A percentile compares a stretch with the other conserved stretches of the same genome.
These are phyloP conservation scores for Cyclopterus lumpus DNA, from an alignment of 2,797 vertebrate species.

Conservation along the genomic window DNA sequence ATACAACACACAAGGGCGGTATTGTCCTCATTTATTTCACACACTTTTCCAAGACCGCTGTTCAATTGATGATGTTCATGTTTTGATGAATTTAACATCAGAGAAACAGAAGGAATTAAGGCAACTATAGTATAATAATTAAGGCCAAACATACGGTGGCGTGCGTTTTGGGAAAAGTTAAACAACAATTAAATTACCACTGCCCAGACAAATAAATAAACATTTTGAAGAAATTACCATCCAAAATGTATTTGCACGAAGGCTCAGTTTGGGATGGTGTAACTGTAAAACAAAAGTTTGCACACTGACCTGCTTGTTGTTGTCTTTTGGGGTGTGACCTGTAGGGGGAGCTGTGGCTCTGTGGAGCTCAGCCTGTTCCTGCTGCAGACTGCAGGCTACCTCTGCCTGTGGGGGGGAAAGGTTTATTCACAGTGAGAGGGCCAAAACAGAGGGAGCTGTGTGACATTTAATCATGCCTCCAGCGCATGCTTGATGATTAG, in stretches of 20 bases:
- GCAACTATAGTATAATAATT: not conserved
- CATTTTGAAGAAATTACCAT: not conserved
- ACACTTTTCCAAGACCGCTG: not conserved
- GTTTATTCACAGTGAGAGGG: conserved; percentile 69
- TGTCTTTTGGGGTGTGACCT: conserved; percentile 18
- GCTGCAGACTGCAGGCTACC: conserved; percentile 20
- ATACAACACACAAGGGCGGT: conserved; percentile 3
- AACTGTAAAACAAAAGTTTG: not conserved
- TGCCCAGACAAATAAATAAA: not conserved
- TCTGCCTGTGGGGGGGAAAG: conserved; percentile 50
- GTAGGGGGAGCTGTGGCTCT: conserved; percentile 73
- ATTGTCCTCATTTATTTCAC: not conserved
- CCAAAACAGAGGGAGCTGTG: conserved; percentile 59
- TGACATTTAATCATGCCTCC: conserved; percentile 78
- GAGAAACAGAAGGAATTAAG: not conserved
- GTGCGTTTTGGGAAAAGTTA: not conserved
- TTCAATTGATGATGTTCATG: not conserved
- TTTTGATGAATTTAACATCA: not conserved
- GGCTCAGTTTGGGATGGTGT: not conserved
- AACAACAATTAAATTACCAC: not conserved
- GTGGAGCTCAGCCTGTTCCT: not conserved
- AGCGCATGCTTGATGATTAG: conserved; percentile 72
- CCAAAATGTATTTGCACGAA: not conserved
- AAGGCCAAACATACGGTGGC: not conserved
- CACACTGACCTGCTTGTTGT: conserved; percentile 3